Conservation (phyloP, 2,888 invertebrate species). For the Cecidostiba fungosa region DNA sequence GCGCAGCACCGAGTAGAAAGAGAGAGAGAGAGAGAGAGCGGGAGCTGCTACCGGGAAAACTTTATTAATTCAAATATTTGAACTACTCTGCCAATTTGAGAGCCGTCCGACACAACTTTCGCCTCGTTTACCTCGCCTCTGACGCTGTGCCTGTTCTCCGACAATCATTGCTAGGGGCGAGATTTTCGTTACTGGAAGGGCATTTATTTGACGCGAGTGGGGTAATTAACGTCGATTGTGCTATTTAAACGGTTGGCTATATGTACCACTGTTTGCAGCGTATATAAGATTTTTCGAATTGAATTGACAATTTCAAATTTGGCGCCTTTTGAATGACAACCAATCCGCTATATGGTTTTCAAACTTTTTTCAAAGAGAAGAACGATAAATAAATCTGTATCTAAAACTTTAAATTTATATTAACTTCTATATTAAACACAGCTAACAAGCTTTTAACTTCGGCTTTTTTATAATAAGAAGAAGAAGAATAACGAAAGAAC, state of each 20-base stretch:
- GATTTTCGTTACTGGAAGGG: slow-evolving; percentile 7
- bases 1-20: background rate
- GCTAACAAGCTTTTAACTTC: too few species aligned
- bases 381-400: too few species aligned
- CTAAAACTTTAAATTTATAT: too few species aligned
- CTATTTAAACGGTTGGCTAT: background rate
- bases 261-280: background rate
- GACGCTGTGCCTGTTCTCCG: background rate
- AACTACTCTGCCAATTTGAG: slow-evolving; percentile 33
- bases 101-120: slow-evolving; percentile 1
- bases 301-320: too few species aligned
- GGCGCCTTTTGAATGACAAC: too few species aligned
- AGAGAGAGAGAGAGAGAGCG: background rate
- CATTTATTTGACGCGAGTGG: slow-evolving; percentile 3
- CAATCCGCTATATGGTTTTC: too few species aligned
- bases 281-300: too few species aligned
- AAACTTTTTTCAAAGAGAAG: too few species aligned
- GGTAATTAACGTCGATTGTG: background rate
- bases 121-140: background rate
- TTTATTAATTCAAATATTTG: slow-evolving; percentile 60
- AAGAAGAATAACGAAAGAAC: too few species aligned
- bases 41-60: slow-evolving; percentile 46
- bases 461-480: too few species aligned
- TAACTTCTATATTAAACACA: too few species aligned
- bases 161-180: background rate